Conservation (phyloP, 92 coral and sea anemone genomes). For the Galaxea fascicularis region DNA sequence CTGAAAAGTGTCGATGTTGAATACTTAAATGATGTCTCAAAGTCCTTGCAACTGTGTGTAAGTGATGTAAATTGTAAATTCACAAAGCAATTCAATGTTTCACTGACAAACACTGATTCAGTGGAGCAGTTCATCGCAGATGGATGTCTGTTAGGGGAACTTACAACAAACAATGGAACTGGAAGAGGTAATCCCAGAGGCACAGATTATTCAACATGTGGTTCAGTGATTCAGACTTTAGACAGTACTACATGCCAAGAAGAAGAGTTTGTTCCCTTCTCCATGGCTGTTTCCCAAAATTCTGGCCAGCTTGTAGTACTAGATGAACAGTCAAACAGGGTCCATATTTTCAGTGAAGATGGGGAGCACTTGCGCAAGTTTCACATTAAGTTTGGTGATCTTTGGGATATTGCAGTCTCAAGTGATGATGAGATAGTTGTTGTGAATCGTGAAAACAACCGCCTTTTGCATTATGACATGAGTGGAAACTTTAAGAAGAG, state of each 20-base stretch:
- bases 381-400: constrained; percentile 33
- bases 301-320: constrained; percentile 23
- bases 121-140: no score
- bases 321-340: constrained; percentile 42
- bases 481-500: constrained; percentile 24
- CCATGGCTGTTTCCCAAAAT: constrained; percentile 31
- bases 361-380: constrained; percentile 24
- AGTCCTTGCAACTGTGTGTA: no score
- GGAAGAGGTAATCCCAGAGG: no score
- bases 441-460: constrained; percentile 31
- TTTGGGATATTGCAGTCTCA: constrained; percentile 47
- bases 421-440: constrained; percentile 40
- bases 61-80: no score
- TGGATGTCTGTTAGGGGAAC: no score
- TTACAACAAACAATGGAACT: no score
- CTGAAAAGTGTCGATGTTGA: no score
- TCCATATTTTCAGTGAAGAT: constrained; percentile 36
- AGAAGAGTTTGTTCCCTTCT: constrained; percentile 27
- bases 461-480: constrained; percentile 30
- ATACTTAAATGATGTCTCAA: no score
- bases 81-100: no score
- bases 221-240: not conserved
- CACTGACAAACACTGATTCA: no score
- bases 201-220: no score
- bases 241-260: not conserved